Base-by-base conservation (phyloP, 2,888 invertebrate genomes). In the Hydrotaea cyrtoneurina region DNA sequence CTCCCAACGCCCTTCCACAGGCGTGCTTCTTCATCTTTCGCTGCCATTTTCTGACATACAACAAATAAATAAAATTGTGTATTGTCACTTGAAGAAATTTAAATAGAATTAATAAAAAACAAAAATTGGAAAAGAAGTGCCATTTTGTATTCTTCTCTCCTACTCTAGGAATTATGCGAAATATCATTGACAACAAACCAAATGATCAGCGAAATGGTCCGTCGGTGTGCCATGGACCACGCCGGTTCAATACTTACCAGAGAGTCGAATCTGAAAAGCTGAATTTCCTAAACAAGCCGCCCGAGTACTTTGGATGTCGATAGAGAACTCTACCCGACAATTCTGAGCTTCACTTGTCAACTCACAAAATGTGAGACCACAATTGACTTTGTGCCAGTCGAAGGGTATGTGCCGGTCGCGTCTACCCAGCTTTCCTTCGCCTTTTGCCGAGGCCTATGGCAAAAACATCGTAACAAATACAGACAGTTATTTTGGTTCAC, bases 41-140 rank as follows among this genome's bases (percentile, higher is more conserved):
- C 59, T 53, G 46, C 57, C 59, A 66, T 59, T 10, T 11, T 21
- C 4, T 31, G 23, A 39, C 26, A 69, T n/a, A 2, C 53, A 66
- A 2, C 53, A 66, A 69, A 69, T 73, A 66, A 75, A 75, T 62
- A 78, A 75, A 31, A 39, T 75, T 59, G 15, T 69, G 39, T 71
- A 74, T 74, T 82, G 75, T 75, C 78, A 78, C 71, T 75, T 59
- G 19, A 66, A 21, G 50, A 80, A 78, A 75, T 62, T 43, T 55
- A 53, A 79, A 80, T 75, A 72, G 5, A 78, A 39, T 62, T 64
- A 50, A 72, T 31, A n/a, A 23, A 36, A 50, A 17, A 72, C n/a
- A n/a, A n/a, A 53, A 26, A 36, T 31, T 17, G 39, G 69, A 3
- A 69, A 74, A 43, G 77, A 64, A 71, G 55, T 64, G 43, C 0